Base-by-base conservation (phyloP, 2,797 vertebrate genomes). In the Chanos chanos region DNA sequence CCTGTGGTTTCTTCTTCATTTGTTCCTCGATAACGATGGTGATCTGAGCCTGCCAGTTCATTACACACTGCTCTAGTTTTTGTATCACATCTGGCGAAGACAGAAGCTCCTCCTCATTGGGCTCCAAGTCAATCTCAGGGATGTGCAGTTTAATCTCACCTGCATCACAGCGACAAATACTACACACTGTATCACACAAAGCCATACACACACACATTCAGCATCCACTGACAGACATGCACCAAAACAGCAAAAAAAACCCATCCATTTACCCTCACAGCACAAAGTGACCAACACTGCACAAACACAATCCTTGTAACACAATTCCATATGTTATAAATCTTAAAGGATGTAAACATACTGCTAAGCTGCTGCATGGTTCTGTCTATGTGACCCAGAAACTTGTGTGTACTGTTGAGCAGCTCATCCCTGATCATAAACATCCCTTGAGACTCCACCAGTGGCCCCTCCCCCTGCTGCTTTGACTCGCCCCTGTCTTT, bases 21-120 rank as follows among this genome's bases (percentile, higher is more conserved):
- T 93, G 88, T 58, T 86, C 85, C 67, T 93, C 89, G 1, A 95
- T 44, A 7, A 88, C 81, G 18, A 80, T 27, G 0, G 89, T 89
- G 72, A 98, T 92, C 70, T 93, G 89, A 31, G 81, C 83, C 65
- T 93, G 81, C 97, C 96, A 99, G 73, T 88, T 90, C 70, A 90
- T 76, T 63, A 91, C 87, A 68, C 85, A 92, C 9, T 85, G 87
- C 71, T 95, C 92, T 77, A 98, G 68, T 30, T 77, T 64, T 12
- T 92, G 89, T 10, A 94, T 57, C 1, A 85, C 72, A 22, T 80
- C 83, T 3, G 68, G 44, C 74, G 83, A 71, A 3, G 66, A 55
- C 1, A 87, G 81, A 53, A 96, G 77, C 1, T 68, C 61, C 0
- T 80, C 36, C 44, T 88, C 76, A 2, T 89, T 86, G 1, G 74